Conservation (phyloP, 2,113 vertebrate species). For the Siniperca knerii region DNA sequence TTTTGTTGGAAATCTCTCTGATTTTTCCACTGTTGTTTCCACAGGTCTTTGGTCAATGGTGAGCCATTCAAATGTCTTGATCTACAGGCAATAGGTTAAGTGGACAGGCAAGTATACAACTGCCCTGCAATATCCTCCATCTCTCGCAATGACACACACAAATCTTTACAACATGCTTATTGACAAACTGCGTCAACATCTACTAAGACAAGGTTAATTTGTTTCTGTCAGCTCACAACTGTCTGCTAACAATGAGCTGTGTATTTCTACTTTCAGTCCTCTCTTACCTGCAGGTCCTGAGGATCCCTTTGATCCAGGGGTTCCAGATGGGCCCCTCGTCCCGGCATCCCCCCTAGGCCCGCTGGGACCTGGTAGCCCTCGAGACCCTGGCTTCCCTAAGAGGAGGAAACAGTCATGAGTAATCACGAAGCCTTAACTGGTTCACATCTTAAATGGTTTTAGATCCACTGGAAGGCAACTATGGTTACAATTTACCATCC, state of each 20-base stretch:
- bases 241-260: neutral
- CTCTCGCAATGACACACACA: constrained; percentile 23
- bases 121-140: constrained; percentile 8
- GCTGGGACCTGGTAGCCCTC: constrained; percentile 82
- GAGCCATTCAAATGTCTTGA: constrained; percentile 20
- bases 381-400: constrained; percentile 82
- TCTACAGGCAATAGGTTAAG: constrained; percentile 37
- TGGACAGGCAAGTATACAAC: constrained; percentile 18
- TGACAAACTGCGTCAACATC: constrained; percentile 42
- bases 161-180: constrained; percentile 18
- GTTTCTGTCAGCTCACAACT: constrained; percentile 31
- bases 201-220: constrained; percentile 7
- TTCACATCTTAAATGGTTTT: constrained; percentile 44
- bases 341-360: constrained; percentile 88
- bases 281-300: constrained; percentile 88
- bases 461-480: constrained; percentile 38
- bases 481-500: constrained; percentile 77
- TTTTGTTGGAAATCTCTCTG: constrained; percentile 20
- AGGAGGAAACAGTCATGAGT: constrained; percentile 63
- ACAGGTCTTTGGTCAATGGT: constrained; percentile 47
- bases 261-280: neutral
- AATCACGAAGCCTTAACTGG: constrained; percentile 45
- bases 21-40: constrained; percentile 46
- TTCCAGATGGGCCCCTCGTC: constrained; percentile 83
- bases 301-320: constrained; percentile 86